Percentiles rank a stretch among this genome's conserved stretches.
These are phyloP conservation scores for Ephestia elutella DNA, from an alignment of 1,140 invertebrate genomes.

Conservation along the genomic window DNA sequence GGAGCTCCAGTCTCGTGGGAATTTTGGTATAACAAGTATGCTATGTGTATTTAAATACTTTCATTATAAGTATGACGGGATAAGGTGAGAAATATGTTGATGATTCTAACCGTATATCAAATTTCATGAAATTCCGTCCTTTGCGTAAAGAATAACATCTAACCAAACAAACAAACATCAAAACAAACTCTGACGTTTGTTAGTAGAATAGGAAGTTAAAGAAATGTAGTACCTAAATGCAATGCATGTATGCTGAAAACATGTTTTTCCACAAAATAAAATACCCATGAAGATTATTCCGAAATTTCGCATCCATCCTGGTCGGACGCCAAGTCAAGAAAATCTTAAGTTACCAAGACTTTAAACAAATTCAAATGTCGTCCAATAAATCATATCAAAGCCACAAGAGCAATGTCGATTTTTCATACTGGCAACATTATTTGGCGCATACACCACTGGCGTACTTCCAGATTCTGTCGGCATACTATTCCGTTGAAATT, in stretches of 20 bases:
- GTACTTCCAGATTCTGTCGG: slow-evolving; percentile 22
- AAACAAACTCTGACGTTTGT: no score
- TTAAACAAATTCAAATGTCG: not conserved
- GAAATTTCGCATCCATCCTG: not conserved
- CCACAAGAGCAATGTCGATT: slow-evolving; percentile 19
- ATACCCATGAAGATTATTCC: not conserved
- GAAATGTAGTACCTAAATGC: no score
- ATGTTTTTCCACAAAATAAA: not conserved
- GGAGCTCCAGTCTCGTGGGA: no score
- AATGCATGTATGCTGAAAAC: not conserved
- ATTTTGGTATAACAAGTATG: no score
- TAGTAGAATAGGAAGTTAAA: no score
- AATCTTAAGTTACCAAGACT: not conserved
- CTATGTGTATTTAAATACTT: no score
- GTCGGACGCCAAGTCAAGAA: not conserved
- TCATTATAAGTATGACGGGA: no score
- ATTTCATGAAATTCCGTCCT: no score
- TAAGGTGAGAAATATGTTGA: no score
- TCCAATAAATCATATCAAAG: slow-evolving; percentile 18
- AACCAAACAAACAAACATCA: no score
- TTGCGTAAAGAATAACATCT: no score
- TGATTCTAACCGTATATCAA: no score
- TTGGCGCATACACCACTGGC: slow-evolving; percentile 30
- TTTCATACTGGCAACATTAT: slow-evolving; percentile 17
- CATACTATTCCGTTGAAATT: slow-evolving; percentile 23